Evolutionary conservation across 2,888 invertebrate genomes (phyloP).

Genomic region (Empis livida): DNA sequence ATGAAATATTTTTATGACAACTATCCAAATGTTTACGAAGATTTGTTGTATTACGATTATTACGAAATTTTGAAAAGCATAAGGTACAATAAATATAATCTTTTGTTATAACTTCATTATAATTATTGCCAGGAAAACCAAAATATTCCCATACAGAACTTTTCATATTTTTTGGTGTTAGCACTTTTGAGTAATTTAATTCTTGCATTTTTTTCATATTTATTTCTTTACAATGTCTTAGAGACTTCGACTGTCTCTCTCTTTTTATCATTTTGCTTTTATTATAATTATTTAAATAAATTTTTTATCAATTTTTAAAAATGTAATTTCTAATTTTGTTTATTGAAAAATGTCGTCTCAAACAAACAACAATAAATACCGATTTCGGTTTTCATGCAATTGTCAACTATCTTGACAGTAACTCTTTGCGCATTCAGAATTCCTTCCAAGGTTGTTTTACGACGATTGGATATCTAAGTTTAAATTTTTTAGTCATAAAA

Average conservation of each 20-base stretch:
- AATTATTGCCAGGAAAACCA: slow-evolving; percentile 32
- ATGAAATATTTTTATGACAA: slow-evolving; percentile 27
- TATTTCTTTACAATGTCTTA: not conserved
- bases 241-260: too few species aligned
- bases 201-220: not conserved
- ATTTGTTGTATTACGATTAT: slow-evolving; percentile 34
- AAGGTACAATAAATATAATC: slow-evolving; percentile 31
- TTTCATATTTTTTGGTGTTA: slow-evolving; percentile 25
- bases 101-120: slow-evolving; percentile 31
- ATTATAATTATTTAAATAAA: not conserved
- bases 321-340: too few species aligned
- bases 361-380: too few species aligned
- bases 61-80: slow-evolving; percentile 28
- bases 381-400: too few species aligned
- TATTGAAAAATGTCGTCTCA: too few species aligned
- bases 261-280: too few species aligned
- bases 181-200: not conserved
- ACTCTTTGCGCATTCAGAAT: too few species aligned
- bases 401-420: too few species aligned
- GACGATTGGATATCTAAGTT: too few species aligned
- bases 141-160: slow-evolving; percentile 35
- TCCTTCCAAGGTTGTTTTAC: too few species aligned
- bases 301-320: too few species aligned
- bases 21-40: slow-evolving; percentile 31
- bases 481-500: too few species aligned